phyloP scores from a whole-genome alignment of 1,140 invertebrate species.

The Hirudo medicinalis region DNA sequence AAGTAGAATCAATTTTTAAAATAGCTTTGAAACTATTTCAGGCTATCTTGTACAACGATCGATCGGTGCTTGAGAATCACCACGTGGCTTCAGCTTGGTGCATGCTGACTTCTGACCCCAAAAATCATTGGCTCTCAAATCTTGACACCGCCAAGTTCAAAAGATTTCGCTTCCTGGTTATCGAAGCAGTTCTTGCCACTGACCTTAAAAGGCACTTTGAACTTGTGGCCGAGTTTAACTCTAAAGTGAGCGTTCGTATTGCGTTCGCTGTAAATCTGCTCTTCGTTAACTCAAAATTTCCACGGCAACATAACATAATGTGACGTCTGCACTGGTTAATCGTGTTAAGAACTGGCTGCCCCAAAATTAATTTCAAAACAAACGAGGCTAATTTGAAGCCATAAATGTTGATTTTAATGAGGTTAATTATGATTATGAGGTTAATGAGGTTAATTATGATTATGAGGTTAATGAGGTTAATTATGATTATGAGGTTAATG shows the following conservation, averaged over 20 bases:
- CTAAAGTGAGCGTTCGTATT: conserved; percentile 30
- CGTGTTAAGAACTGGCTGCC: too few relatives aligned
- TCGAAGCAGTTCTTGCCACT: conserved; percentile 52
- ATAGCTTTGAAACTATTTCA: too few relatives aligned
- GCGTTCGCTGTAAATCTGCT: too few relatives aligned
- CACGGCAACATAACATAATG: too few relatives aligned
- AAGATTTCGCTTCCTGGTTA: conserved; percentile 45
- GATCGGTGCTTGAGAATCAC: conserved; percentile 52
- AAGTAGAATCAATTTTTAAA: neutral
- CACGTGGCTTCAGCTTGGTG: conserved; percentile 51
- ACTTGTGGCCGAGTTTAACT: conserved; percentile 45
- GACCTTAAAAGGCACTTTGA: conserved; percentile 54
- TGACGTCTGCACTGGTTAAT: too few relatives aligned
- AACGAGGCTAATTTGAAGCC: neutral
- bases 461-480: too few relatives aligned
- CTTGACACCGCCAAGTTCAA: conserved; percentile 12
- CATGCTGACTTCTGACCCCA: conserved; percentile 42
- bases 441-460: too few relatives aligned
- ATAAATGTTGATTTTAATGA: conserved; percentile 19
- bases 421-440: too few relatives aligned
- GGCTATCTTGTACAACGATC: conserved; percentile 52
- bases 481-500: too few relatives aligned
- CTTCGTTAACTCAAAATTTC: neutral
- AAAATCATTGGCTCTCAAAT: conserved; percentile 46
- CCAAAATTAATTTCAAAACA: too few relatives aligned